Percentiles rank a stretch among this genome's conserved stretches.
Evolutionary conservation across 2,888 invertebrate genomes (phyloP).

Genomic region (Trichacis sp.): DNA sequence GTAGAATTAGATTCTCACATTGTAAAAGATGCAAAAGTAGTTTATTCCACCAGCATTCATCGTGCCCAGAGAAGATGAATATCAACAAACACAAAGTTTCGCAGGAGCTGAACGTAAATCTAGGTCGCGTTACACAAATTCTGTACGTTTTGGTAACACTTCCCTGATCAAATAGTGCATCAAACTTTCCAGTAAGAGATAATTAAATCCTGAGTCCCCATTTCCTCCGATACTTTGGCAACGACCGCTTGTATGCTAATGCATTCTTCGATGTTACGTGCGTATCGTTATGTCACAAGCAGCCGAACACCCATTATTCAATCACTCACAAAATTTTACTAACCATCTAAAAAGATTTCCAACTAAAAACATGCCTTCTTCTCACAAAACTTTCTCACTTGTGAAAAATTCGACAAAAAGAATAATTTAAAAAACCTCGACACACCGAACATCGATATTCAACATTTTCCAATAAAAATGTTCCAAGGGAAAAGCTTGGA

Average conservation of each 20-base stretch:
- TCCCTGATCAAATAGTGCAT: constrained; percentile 18
- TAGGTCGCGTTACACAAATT: constrained; percentile 25
- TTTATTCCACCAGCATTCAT: not conserved
- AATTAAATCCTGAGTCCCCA: constrained; percentile 38
- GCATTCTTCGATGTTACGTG: constrained; percentile 37
- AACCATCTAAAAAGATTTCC: too few species aligned
- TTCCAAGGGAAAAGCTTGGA: too few species aligned
- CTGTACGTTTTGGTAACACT: constrained; percentile 28
- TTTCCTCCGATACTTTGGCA: constrained; percentile 39
- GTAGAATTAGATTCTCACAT: too few species aligned
- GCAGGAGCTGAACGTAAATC: not conserved
- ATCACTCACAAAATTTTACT: too few species aligned
- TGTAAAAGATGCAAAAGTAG: not conserved
- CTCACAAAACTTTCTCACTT: too few species aligned
- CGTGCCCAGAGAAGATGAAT: not conserved
- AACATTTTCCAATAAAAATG: too few species aligned
- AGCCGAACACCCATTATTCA: too few species aligned
- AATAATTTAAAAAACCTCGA: too few species aligned
- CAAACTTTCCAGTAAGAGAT: constrained; percentile 30
- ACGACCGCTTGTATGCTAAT: constrained; percentile 46
- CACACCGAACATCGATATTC: too few species aligned
- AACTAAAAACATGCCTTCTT: too few species aligned
- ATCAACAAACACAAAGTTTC: not conserved
- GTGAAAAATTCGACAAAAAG: too few species aligned
- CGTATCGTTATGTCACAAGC: constrained; percentile 34